phyloP scores from a whole-genome alignment of 2,888 invertebrate species.

The Allolobophora icterica region DNA sequence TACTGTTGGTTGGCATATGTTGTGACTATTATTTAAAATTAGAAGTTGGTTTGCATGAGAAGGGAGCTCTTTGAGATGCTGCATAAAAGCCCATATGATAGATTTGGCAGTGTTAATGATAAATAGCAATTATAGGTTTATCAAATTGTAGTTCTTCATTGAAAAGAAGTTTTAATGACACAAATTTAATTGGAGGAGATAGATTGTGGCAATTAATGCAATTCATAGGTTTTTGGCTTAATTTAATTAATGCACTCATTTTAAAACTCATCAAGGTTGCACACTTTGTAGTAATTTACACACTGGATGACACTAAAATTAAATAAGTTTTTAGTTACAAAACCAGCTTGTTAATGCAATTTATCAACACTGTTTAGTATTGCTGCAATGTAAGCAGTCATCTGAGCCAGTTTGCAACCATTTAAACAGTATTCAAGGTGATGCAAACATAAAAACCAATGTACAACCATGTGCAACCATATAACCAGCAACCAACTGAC shows the following conservation, averaged over 20 bases:
- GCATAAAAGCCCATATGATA: too few species aligned
- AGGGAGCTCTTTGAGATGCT: too few species aligned
- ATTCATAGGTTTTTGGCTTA: neutral
- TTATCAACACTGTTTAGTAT: neutral
- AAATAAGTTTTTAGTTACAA: neutral
- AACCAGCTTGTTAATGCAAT: neutral
- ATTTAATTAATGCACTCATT: neutral
- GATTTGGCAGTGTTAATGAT: neutral
- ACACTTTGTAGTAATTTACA: neutral
- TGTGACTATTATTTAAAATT: too few species aligned
- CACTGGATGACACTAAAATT: too few species aligned
- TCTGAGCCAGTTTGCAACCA: neutral
- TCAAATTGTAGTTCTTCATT: neutral
- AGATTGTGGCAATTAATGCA: neutral
- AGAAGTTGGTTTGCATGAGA: neutral
- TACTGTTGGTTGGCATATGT: too few species aligned
- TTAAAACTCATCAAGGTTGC: neutral
- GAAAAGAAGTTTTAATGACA: neutral
- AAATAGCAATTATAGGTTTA: neutral
- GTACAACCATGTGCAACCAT: too few species aligned
- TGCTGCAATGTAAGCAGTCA: neutral
- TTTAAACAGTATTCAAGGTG: too few species aligned
- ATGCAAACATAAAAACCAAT: neutral
- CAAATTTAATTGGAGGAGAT: neutral
- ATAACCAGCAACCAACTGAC: neutral